phyloP scores from a whole-genome alignment of 1,140 invertebrate genomes.

The Leptinotarsa undecemlineata region DNA sequence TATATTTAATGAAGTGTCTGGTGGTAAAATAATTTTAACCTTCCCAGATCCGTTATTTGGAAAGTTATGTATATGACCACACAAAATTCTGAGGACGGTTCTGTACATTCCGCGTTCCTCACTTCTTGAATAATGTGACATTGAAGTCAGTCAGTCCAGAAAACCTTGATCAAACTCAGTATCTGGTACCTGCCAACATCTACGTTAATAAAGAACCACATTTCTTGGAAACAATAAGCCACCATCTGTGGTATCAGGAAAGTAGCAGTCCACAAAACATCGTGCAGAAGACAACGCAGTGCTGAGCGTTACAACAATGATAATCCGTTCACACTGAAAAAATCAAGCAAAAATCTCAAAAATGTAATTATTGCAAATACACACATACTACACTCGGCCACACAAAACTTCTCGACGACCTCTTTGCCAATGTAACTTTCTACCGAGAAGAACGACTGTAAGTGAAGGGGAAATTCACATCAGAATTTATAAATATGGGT shows the following conservation, averaged over 20 bases:
- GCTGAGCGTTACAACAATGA: neutral
- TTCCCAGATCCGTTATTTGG: too few species aligned
- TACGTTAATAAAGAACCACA: neutral
- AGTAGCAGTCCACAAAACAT: neutral
- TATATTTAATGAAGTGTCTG: too few species aligned
- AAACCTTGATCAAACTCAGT: neutral
- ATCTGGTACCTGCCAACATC: neutral
- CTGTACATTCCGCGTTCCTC: neutral
- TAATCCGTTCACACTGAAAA: neutral
- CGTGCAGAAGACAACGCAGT: neutral
- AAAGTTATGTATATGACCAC: too few species aligned
- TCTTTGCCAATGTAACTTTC: slow-evolving; percentile 19
- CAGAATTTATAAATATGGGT: slow-evolving; percentile 46
- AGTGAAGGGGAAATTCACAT: slow-evolving; percentile 39
- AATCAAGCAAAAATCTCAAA: slow-evolving; percentile 16
- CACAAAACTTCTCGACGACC: neutral
- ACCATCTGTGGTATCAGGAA: neutral
- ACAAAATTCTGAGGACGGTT: neutral
- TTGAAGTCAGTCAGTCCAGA: neutral
- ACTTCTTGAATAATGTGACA: neutral
- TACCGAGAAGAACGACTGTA: slow-evolving; percentile 25
- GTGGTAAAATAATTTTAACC: too few species aligned
- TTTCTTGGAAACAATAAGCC: neutral
- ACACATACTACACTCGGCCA: neutral
- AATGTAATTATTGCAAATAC: slow-evolving; percentile 20